These are phyloP conservation scores for Hoplostethus mediterraneus DNA, from an alignment of 2,797 vertebrate species.

Conservation along the genomic window DNA sequence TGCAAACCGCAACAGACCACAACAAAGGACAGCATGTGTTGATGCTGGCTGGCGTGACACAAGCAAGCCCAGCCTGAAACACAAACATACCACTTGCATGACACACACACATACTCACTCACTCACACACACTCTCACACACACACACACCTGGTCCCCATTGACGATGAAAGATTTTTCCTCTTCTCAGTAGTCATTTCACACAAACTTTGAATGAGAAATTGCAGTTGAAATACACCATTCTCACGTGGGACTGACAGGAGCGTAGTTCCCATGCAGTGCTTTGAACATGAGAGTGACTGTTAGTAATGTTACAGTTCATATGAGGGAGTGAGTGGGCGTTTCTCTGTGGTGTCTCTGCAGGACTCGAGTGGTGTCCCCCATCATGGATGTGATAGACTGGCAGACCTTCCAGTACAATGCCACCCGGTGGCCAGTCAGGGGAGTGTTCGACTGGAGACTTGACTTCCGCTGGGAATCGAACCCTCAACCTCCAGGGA, in stretches of 20 bases:
- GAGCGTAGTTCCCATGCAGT: neutral
- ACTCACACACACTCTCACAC: neutral
- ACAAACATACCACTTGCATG: neutral
- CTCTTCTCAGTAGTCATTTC: neutral
- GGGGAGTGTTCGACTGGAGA: slow-evolving; percentile 90
- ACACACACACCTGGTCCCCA: neutral
- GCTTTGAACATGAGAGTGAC: neutral
- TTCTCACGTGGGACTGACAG: slow-evolving; percentile 1
- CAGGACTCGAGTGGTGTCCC: slow-evolving; percentile 89
- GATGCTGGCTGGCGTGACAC: slow-evolving; percentile 6
- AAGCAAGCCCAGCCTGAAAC: neutral
- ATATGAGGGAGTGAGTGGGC: neutral
- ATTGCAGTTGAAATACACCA: too few relatives aligned
- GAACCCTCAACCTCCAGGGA: slow-evolving; percentile 66
- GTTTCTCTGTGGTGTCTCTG: slow-evolving; percentile 11
- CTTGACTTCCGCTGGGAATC: slow-evolving; percentile 90
- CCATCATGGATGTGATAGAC: slow-evolving; percentile 89
- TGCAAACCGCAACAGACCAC: slow-evolving; percentile 25
- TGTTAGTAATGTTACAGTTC: neutral
- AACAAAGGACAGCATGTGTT: slow-evolving; percentile 5
- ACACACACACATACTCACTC: neutral
- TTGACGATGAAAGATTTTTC: neutral
- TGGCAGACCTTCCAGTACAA: slow-evolving; percentile 90
- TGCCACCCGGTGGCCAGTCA: slow-evolving; percentile 82
- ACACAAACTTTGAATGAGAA: too few relatives aligned